Base-by-base conservation (phyloP, 2,797 vertebrate genomes). In the Acestrorhynchus altus region DNA sequence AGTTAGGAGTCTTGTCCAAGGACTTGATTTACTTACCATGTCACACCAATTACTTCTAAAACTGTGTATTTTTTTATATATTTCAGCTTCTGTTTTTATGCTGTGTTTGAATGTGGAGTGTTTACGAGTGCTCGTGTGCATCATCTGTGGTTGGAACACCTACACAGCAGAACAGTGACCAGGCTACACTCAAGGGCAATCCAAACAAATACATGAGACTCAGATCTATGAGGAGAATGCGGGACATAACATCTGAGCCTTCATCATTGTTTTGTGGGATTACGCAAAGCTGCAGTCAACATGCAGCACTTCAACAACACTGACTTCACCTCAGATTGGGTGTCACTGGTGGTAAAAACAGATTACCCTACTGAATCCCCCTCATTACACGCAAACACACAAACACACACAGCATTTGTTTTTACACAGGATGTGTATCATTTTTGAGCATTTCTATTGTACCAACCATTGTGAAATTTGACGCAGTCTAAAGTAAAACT, bases 201-300 rank as follows among this genome's bases (percentile, higher is more conserved):
- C 71, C n/a, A 52, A 74, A 68, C 65, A 60, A n/a, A 68, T 46
- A 63, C 66, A 31, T 39, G 16, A 74, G 56, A 77, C 26, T n/a
- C n/a, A n/a, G n/a, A n/a, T n/a, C 42, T 77, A 65, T 71, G 61
- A 75, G 61, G 78, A 78, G 80, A 83, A 74, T 79, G 81, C 82
- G 74, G n/a, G 31, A 79, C 80, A 76, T 72, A 84, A 72, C 78
- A 85, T 83, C 80, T 86, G 83, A 88, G 86, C 87, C 84, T 77
- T 52, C 88, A 85, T 88, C 90, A 91, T 89, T 89, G 87, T 90
- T 87, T 28, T 83, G 84, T 84, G 77, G 75, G 86, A 83, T 91
- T 86, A 85, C 70, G 81, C 70, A 82, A 85, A 88, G 89, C 83
- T 84, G 60, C 83, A 83, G 83, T 82, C 87, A 88, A 89, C 86